Percentiles rank a stretch among this genome's conserved stretches.
Evolutionary conservation across 1,140 invertebrate genomes (phyloP).

Genomic region (Sinonovacula constricta): DNA sequence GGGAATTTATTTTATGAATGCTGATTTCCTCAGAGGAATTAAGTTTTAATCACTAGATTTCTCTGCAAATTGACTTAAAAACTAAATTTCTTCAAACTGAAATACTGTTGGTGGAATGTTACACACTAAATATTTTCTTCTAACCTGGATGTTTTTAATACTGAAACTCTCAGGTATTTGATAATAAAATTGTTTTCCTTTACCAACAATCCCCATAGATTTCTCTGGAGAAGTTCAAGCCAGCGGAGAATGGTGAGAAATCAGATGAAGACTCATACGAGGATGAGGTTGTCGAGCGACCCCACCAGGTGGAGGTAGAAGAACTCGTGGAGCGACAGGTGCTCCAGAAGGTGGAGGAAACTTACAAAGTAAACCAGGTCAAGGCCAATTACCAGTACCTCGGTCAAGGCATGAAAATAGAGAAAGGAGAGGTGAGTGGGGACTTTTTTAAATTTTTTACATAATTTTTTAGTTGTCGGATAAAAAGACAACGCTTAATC

Average conservation of each 20-base stretch:
- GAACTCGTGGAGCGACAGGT: slow-evolving; percentile 92
- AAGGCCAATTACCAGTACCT: slow-evolving; percentile 91
- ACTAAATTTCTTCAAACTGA: slow-evolving; percentile 1
- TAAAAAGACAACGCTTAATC: too few relatives aligned
- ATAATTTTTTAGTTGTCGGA: too few relatives aligned
- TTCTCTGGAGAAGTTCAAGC: slow-evolving; percentile 68
- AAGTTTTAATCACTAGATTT: not conserved
- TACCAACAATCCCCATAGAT: slow-evolving; percentile 49
- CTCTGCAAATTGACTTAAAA: not conserved
- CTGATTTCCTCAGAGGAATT: not conserved
- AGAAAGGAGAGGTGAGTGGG: slow-evolving; percentile 89
- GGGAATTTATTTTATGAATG: too few relatives aligned
- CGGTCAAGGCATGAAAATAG: slow-evolving; percentile 91
- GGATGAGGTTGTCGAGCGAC: slow-evolving; percentile 84
- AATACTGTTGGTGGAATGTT: too few relatives aligned
- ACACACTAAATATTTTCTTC: too few relatives aligned
- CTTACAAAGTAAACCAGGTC: slow-evolving; percentile 92
- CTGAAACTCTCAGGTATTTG: too few relatives aligned
- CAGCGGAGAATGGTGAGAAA: slow-evolving; percentile 69
- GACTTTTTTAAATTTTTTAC: not conserved
- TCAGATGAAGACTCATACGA: slow-evolving; percentile 77
- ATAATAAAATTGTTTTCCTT: too few relatives aligned
- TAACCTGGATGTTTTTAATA: too few relatives aligned
- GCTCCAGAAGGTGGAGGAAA: slow-evolving; percentile 90
- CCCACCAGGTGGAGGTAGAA: slow-evolving; percentile 90